Base-by-base conservation (phyloP, 2,113 vertebrate genomes). In the Plestiodon gilberti region DNA sequence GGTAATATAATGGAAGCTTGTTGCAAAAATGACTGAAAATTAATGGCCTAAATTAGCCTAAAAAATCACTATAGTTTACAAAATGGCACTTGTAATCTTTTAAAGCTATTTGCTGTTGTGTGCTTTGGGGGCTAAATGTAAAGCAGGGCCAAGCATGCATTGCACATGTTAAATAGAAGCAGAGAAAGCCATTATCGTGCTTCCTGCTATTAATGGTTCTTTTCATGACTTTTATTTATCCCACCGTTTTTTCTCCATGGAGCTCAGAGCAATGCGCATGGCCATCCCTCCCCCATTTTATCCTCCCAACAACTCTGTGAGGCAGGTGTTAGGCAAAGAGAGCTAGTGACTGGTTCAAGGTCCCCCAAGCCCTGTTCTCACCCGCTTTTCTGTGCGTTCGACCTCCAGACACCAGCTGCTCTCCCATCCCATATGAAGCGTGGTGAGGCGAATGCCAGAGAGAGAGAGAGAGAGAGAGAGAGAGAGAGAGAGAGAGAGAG, bases 11-110 rank as follows among this genome's bases (percentile, higher is more conserved):
- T 70, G 62, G 75, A 64, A 79, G 82, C 65, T 87, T 78, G 48
- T 67, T 89, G 87, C 55, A 57, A 57, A 57, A 57, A 93, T 87
- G 62, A 88, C 84, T 65, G 74, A 28, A 83, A 92, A 92, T 89
- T 91, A 91, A 92, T 91, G 88, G 88, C 82, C 81, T 64, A 93
- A 78, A 5, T 90, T 91, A 85, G 75, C 67, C 48, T 65, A n/a
- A n/a, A 80, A 87, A 87, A 89, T 89, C 38, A 76, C 48, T 87
- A 23, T 28, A 77, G 15, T 11, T 65, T 78, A 25, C 71, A 81
- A 65, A 84, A 86, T 40, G 75, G 77, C 23, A 86, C 59, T 48
- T 62, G 73, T 28, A 18, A 85, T 74, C 70, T 77, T 87, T 83
- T 67, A 74, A 73, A 82, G 14, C 61, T 75, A 78, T 70, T 77